These are phyloP conservation scores for Falco peregrinus DNA, from an alignment of 2,797 vertebrate species.

Conservation along the genomic window DNA sequence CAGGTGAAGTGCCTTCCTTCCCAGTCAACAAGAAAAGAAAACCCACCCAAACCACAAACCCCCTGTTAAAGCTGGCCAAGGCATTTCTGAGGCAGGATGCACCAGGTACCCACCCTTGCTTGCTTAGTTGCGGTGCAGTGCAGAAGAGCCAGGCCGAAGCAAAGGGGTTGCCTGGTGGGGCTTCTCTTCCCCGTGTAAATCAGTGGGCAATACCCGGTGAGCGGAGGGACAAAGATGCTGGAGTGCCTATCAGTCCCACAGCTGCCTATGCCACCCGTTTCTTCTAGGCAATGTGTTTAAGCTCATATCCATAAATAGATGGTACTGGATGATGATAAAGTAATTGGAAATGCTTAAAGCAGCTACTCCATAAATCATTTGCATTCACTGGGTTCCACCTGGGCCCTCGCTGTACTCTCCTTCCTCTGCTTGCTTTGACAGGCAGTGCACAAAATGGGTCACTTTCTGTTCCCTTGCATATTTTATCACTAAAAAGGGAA, in stretches of 20 bases:
- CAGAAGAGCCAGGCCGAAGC: neutral
- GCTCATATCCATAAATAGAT: neutral
- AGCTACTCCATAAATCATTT: conserved; percentile 38
- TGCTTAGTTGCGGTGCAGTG: neutral
- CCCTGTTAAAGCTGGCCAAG: neutral
- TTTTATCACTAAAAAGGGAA: conserved; percentile 34
- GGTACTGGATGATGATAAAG: neutral
- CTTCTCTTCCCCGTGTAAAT: neutral
- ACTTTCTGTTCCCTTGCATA: conserved; percentile 33
- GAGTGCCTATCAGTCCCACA: neutral
- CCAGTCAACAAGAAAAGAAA: neutral
- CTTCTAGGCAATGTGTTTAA: neutral
- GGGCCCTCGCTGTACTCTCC: neutral
- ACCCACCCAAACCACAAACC: no score
- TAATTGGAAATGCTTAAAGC: conserved; percentile 37
- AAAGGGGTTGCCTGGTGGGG: neutral
- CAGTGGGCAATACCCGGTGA: neutral
- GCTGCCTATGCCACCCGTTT: neutral
- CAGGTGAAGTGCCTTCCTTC: neutral
- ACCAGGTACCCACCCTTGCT: neutral
- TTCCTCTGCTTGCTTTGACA: neutral
- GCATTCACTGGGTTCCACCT: conserved; percentile 26
- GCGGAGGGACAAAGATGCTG: neutral
- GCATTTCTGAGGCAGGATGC: neutral
- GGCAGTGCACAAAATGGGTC: conserved; percentile 13